A percentile compares a stretch with the other conserved stretches of the same genome.
These are phyloP conservation scores for Gobiocypris rarus DNA, from an alignment of 2,113 vertebrate genomes.

Conservation along the genomic window DNA sequence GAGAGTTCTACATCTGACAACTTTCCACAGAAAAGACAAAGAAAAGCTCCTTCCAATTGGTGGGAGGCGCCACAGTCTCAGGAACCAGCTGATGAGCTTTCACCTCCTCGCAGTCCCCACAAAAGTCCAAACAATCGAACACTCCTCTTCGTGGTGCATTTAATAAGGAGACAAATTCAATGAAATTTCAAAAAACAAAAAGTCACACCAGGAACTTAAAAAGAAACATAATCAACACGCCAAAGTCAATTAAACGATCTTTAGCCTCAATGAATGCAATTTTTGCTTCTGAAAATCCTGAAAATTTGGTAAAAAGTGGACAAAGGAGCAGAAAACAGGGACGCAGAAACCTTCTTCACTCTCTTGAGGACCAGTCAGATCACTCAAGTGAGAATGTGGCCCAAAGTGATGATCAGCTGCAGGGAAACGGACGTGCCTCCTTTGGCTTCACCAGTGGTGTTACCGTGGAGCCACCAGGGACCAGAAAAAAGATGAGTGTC, in stretches of 20 bases:
- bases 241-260: slow-evolving; percentile 61
- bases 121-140: slow-evolving; percentile 29
- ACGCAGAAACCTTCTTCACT: slow-evolving; percentile 43
- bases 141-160: background rate
- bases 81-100: background rate
- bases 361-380: slow-evolving; percentile 51
- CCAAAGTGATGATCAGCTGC: slow-evolving; percentile 19
- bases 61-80: slow-evolving; percentile 46
- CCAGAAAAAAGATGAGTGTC: background rate
- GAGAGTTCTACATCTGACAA: background rate
- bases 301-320: background rate
- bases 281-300: slow-evolving; percentile 37
- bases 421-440: background rate
- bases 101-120: slow-evolving; percentile 16
- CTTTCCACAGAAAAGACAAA: slow-evolving; percentile 52
- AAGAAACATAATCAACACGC: slow-evolving; percentile 38
- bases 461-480: slow-evolving; percentile 17
- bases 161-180: background rate
- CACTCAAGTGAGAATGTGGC: slow-evolving; percentile 50
- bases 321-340: slow-evolving; percentile 31
- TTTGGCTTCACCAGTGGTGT: slow-evolving; percentile 30
- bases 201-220: slow-evolving; percentile 17
- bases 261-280: slow-evolving; percentile 61
- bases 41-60: slow-evolving; percentile 59
- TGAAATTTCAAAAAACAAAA: slow-evolving; percentile 8